Percentiles rank a stretch among this genome's conserved stretches.
Conservation (phyloP, 2,888 invertebrate species). For the Apamea sordens region DNA sequence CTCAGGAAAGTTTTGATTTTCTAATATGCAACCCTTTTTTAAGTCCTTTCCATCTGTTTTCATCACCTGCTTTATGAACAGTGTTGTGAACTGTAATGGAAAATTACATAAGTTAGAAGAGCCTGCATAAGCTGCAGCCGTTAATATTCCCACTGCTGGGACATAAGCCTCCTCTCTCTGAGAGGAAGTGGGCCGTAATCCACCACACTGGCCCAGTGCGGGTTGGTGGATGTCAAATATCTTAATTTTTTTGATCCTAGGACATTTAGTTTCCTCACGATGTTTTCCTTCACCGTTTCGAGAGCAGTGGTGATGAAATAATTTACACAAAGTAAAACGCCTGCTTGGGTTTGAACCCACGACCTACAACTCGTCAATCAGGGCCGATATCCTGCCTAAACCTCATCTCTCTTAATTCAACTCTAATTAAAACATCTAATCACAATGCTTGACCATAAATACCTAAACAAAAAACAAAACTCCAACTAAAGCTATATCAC, state of each 20-base stretch:
- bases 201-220: background rate
- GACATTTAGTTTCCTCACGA: background rate
- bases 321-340: background rate
- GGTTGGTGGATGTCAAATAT: background rate
- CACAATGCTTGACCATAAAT: conserved; percentile 4
- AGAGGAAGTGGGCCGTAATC: no score
- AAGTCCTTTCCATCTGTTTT: no score
- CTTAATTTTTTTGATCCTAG: background rate
- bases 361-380: background rate
- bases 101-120: no score
- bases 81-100: no score
- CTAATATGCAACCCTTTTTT: no score
- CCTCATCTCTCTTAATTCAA: conserved; percentile 22
- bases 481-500: conserved; percentile 30
- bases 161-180: no score
- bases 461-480: conserved; percentile 43
- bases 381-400: background rate
- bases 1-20: no score
- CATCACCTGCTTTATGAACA: no score
- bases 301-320: background rate
- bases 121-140: no score
- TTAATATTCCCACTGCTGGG: no score
- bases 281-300: background rate
- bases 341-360: background rate
- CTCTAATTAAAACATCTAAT: conserved; percentile 47